Evolutionary conservation across 2,888 invertebrate species (phyloP).

Genomic region (Cheilosia scutellata): DNA sequence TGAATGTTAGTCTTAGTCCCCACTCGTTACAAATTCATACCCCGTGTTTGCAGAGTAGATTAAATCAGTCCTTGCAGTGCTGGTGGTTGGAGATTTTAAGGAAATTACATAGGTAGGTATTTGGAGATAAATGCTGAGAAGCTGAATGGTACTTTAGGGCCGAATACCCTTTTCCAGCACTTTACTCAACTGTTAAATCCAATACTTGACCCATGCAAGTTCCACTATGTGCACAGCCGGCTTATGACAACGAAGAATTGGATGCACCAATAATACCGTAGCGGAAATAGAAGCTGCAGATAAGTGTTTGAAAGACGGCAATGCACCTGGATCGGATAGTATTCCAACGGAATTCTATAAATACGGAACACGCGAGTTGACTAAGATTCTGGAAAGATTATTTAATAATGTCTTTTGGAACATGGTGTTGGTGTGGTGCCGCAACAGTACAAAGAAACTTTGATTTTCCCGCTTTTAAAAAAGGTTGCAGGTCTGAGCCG

Average conservation of each 20-base stretch:
- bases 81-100: too few relatives aligned
- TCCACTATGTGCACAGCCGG: background rate
- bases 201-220: background rate
- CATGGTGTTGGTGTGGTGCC: background rate
- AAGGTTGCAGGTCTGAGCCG: background rate
- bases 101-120: too few relatives aligned
- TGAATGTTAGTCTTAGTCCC: too few relatives aligned
- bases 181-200: too few relatives aligned
- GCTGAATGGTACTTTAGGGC: too few relatives aligned
- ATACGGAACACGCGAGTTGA: too few relatives aligned
- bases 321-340: background rate
- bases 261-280: constrained; percentile 2
- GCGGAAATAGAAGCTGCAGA: background rate
- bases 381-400: background rate
- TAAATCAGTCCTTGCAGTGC: too few relatives aligned
- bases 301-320: background rate
- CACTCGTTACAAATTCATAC: too few relatives aligned
- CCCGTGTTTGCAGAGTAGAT: too few relatives aligned
- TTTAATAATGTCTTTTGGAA: constrained; percentile 2
- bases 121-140: too few relatives aligned
- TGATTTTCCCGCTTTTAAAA: background rate
- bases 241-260: background rate
- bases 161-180: too few relatives aligned
- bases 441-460: background rate
- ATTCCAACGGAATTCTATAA: too few relatives aligned